These are phyloP conservation scores for Scrobipalpa atriplicella DNA, from an alignment of 2,888 invertebrate genomes.

Conservation along the genomic window DNA sequence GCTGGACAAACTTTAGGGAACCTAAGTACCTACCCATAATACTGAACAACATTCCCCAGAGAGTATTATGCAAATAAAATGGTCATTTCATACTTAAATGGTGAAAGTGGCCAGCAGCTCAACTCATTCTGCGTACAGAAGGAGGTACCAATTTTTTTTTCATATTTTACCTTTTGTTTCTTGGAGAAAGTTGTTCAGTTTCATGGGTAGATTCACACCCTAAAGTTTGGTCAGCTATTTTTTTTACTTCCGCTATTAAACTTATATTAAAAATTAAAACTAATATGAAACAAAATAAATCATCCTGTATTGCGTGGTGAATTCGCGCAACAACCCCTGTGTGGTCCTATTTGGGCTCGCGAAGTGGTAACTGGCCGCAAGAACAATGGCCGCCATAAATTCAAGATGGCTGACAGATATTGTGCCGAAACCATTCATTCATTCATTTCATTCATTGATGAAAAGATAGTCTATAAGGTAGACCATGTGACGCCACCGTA, in stretches of 20 bases:
- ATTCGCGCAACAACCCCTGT: conserved; percentile 45
- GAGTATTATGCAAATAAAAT: too few species aligned
- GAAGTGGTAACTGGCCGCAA: conserved; percentile 56
- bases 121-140: too few species aligned
- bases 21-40: too few species aligned
- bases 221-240: neutral
- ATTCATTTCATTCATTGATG: conserved; percentile 33
- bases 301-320: neutral
- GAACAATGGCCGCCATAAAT: conserved; percentile 76
- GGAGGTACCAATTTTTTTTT: too few species aligned
- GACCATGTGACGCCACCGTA: conserved; percentile 14
- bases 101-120: too few species aligned
- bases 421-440: conserved; percentile 54
- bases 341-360: conserved; percentile 59
- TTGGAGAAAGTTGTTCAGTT: too few species aligned
- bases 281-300: neutral
- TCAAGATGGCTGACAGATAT: conserved; percentile 57
- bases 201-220: too few species aligned
- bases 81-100: too few species aligned
- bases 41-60: too few species aligned
- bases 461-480: neutral
- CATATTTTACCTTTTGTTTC: too few species aligned
- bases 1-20: too few species aligned
- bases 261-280: neutral
- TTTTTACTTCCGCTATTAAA: neutral